Percentiles rank a stretch among this genome's conserved stretches.
phyloP scores from a whole-genome alignment of 1,140 invertebrate genomes.

The Hycleus cichorii region DNA sequence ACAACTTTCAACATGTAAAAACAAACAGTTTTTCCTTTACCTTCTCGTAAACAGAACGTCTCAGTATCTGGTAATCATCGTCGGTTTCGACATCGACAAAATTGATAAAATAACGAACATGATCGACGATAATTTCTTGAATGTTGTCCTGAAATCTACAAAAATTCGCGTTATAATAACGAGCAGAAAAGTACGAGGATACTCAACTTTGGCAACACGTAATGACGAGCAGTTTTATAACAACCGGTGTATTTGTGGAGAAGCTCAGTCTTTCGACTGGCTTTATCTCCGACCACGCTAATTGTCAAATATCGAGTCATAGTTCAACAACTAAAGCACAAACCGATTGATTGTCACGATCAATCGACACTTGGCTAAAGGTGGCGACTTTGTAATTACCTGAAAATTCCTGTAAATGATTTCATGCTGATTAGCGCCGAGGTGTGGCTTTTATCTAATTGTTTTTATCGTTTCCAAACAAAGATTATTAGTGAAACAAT shows the following conservation, averaged over 20 bases:
- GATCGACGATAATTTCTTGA: conserved; percentile 9
- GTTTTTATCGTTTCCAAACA: too few relatives aligned
- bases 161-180: background rate
- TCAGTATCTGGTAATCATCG: conserved; percentile 5
- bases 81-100: conserved; percentile 8
- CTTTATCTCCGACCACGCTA: conserved; percentile 7
- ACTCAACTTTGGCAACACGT: background rate
- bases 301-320: conserved; percentile 15
- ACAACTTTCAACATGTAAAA: background rate
- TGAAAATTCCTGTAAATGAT: too few relatives aligned
- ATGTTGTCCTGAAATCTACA: conserved; percentile 13
- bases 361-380: too few relatives aligned
- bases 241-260: conserved; percentile 9
- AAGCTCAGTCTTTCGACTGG: conserved; percentile 11
- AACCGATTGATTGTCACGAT: too few relatives aligned
- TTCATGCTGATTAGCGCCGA: too few relatives aligned
- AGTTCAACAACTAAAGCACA: too few relatives aligned
- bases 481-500: too few relatives aligned
- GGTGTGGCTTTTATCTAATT: too few relatives aligned
- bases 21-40: background rate
- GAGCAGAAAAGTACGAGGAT: background rate
- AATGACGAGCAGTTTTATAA: background rate
- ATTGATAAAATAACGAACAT: background rate
- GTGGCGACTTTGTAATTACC: too few relatives aligned
- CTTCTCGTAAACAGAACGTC: conserved; percentile 4